A percentile compares a stretch with the other conserved stretches of the same genome.
Conservation (phyloP, 2,797 vertebrate species). For the Nyctalus aviator region DNA sequence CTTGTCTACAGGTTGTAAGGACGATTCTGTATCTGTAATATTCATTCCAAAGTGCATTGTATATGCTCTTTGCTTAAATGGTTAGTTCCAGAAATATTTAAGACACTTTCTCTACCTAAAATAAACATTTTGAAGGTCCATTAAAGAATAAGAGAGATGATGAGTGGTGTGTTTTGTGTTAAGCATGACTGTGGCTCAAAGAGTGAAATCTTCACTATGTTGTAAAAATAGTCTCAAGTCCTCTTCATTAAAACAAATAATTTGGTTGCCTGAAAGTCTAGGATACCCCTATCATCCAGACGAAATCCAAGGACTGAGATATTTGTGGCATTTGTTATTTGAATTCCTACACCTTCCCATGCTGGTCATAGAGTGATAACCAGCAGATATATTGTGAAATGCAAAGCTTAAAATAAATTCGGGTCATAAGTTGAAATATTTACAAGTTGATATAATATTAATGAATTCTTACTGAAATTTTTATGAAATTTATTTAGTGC, state of each 20-base stretch:
- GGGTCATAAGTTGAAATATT: conserved; percentile 42
- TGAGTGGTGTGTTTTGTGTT: conserved; percentile 74
- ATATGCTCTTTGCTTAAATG: conserved; percentile 68
- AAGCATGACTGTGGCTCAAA: conserved; percentile 63
- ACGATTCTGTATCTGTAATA: conserved; percentile 46
- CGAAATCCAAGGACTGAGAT: conserved; percentile 56
- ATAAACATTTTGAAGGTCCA: conserved; percentile 74
- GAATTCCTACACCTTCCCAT: conserved; percentile 42
- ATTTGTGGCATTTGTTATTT: conserved; percentile 64
- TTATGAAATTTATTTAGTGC: conserved; percentile 4
- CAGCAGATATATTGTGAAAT: conserved; percentile 36
- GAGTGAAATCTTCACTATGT: conserved; percentile 56
- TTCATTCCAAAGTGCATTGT: conserved; percentile 63
- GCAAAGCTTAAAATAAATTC: conserved; percentile 59
- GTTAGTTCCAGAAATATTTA: conserved; percentile 79
- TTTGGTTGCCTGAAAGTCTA: conserved; percentile 73
- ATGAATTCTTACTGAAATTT: conserved; percentile 38
- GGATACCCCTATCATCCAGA: conserved; percentile 57
- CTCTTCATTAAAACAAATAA: conserved; percentile 76
- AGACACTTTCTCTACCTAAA: conserved; percentile 73
- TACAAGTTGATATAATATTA: conserved; percentile 22
- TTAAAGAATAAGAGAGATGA: conserved; percentile 65
- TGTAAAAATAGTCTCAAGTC: conserved; percentile 71
- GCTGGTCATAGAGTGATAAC: not conserved
- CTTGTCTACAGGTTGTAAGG: conserved; percentile 18